A percentile compares a stretch with the other conserved stretches of the same genome.
Evolutionary conservation across 2,888 invertebrate species (phyloP).

Genomic region (Shargacucullia verbasci): DNA sequence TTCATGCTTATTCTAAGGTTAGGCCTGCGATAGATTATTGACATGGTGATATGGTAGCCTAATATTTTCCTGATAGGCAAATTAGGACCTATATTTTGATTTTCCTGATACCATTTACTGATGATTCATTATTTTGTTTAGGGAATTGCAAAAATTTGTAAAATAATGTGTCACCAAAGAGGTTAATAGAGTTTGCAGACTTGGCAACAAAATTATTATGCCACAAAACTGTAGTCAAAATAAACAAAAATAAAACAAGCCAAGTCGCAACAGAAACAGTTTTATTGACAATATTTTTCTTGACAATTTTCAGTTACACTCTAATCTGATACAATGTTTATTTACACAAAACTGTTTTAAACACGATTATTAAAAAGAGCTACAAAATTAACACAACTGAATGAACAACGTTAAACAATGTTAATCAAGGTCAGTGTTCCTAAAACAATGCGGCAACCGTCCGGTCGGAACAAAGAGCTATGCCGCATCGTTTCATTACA

Average conservation of each 20-base stretch:
- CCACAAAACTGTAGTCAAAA: slow-evolving; percentile 32
- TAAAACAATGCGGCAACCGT: slow-evolving; percentile 60
- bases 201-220: slow-evolving; percentile 40
- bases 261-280: slow-evolving; percentile 14
- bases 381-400: slow-evolving; percentile 23
- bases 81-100: too few relatives aligned
- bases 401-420: slow-evolving; percentile 33
- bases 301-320: slow-evolving; percentile 5
- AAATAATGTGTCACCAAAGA: slow-evolving; percentile 15
- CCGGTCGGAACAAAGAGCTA: slow-evolving; percentile 59
- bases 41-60: too few relatives aligned
- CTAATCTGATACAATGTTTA: neutral
- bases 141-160: slow-evolving; percentile 9
- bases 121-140: neutral
- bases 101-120: too few relatives aligned
- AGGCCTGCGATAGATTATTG: too few relatives aligned
- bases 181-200: slow-evolving; percentile 25
- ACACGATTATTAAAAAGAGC: slow-evolving; percentile 6
- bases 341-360: neutral
- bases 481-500: slow-evolving; percentile 74
- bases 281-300: slow-evolving; percentile 25
- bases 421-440: slow-evolving; percentile 47
- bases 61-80: too few relatives aligned
- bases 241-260: slow-evolving; percentile 44
- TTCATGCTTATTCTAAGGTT: too few relatives aligned